Evolutionary conservation across 1,140 invertebrate species (phyloP).

Genomic region (Euschistus heros): DNA sequence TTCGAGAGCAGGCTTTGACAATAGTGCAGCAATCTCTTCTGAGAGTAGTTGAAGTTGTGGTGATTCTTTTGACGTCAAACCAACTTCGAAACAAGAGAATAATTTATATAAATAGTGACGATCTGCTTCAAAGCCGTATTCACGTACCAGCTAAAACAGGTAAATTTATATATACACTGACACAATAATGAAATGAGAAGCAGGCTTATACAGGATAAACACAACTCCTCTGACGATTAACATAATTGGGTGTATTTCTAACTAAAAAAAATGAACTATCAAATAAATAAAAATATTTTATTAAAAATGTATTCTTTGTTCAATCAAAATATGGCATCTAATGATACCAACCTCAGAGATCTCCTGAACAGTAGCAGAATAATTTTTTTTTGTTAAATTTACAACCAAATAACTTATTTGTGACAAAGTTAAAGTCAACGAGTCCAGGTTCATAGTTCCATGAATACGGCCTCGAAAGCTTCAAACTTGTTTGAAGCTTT

Average conservation of each 20-base stretch:
- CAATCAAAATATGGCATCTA: too few species aligned
- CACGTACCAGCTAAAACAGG: slow-evolving; percentile 55
- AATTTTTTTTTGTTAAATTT: slow-evolving; percentile 92
- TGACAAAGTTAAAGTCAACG: slow-evolving; percentile 93
- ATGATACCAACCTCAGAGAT: slow-evolving; percentile 53
- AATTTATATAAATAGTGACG: slow-evolving; percentile 77
- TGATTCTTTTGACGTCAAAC: slow-evolving; percentile 41
- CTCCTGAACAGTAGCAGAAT: slow-evolving; percentile 74
- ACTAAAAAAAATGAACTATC: too few species aligned
- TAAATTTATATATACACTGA: not conserved
- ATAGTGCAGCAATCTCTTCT: slow-evolving; percentile 56
- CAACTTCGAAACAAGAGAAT: slow-evolving; percentile 59
- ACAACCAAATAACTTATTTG: slow-evolving; percentile 94
- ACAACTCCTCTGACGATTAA: not conserved
- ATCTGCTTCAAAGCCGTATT: slow-evolving; percentile 76
- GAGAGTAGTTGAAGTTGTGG: slow-evolving; percentile 61
- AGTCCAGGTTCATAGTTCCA: slow-evolving; percentile 98
- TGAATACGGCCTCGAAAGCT: slow-evolving; percentile 69
- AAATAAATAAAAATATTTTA: too few species aligned
- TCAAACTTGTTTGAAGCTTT: slow-evolving; percentile 77
- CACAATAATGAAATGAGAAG: not conserved
- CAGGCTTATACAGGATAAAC: not conserved
- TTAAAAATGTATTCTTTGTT: too few species aligned
- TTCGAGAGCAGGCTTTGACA: slow-evolving; percentile 61
- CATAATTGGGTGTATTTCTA: not conserved